Conservation (phyloP, 2,888 invertebrate genomes). For the Dyspetes luteomarginatus region DNA sequence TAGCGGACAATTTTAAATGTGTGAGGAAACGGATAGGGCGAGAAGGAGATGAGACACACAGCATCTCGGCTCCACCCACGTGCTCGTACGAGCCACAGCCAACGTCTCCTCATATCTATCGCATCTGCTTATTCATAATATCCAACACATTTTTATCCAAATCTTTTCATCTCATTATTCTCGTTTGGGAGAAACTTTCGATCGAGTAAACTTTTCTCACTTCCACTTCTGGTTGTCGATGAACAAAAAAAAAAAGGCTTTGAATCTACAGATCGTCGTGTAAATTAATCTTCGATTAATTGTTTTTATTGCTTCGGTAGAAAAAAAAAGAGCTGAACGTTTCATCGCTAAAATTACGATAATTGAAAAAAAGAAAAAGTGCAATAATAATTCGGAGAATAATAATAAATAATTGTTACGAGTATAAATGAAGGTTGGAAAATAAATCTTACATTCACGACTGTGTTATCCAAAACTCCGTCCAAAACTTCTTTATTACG, state of each 20-base stretch:
- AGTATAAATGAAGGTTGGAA: neutral
- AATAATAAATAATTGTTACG: neutral
- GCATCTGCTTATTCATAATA: conserved; percentile 16
- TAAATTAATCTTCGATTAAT: too few species aligned
- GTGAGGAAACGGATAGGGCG: neutral
- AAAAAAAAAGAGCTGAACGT: neutral
- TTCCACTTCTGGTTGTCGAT: neutral
- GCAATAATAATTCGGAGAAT: neutral
- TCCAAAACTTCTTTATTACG: conserved; percentile 5
- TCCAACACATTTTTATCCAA: neutral
- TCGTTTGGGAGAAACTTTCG: neutral
- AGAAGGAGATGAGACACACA: conserved; percentile 13
- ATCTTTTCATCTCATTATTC: neutral
- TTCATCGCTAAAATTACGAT: neutral
- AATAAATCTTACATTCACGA: conserved; percentile 44
- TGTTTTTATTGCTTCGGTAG: too few species aligned
- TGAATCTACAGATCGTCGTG: too few species aligned
- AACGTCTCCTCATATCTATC: conserved; percentile 3
- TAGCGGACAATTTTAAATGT: neutral
- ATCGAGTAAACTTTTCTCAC: neutral
- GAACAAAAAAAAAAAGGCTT: neutral
- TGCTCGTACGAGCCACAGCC: conserved; percentile 13
- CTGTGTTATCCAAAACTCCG: conserved; percentile 50
- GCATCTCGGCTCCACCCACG: conserved; percentile 44
- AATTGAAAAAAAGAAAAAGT: neutral